phyloP scores from a whole-genome alignment of 2,888 invertebrate species.

The Drosophila nr. perissopoda region DNA sequence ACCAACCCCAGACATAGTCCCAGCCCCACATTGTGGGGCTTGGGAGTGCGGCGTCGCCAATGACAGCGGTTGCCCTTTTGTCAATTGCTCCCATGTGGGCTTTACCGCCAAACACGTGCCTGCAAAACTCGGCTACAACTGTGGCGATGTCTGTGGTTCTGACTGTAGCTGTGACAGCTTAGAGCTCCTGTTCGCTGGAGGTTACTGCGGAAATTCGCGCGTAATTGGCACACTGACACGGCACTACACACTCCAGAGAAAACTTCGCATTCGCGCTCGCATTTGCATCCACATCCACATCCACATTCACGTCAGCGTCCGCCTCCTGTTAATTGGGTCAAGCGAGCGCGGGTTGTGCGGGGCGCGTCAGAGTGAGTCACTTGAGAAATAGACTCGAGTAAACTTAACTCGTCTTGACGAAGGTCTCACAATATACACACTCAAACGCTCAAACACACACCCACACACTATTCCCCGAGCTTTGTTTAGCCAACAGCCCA shows the following conservation, averaged over 20 bases:
- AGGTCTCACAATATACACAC: conserved; percentile 53
- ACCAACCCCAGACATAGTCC: conserved; percentile 31
- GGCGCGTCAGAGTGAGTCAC: conserved; percentile 55
- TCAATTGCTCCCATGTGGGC: conserved; percentile 78
- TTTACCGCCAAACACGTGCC: conserved; percentile 74
- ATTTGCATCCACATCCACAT: conserved; percentile 19
- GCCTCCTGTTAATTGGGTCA: conserved; percentile 72
- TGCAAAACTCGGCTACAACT: conserved; percentile 45
- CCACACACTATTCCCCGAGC: conserved; percentile 46
- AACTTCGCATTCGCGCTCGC: conserved; percentile 37
- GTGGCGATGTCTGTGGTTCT: conserved; percentile 2
- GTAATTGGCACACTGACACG: conserved; percentile 78
- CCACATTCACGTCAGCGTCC: conserved; percentile 29
- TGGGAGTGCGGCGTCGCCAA: conserved; percentile 34
- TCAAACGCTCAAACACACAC: neutral
- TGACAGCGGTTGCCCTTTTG: conserved; percentile 75
- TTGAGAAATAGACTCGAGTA: conserved; percentile 68
- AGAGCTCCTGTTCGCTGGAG: conserved; percentile 44
- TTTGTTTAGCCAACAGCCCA: conserved; percentile 49
- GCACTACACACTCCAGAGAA: conserved; percentile 58
- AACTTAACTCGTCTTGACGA: conserved; percentile 67
- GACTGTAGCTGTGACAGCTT: neutral
- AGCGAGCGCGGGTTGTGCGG: conserved; percentile 47
- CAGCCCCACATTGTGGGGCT: conserved; percentile 55
- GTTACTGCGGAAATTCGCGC: conserved; percentile 75